Percentiles rank a stretch among this genome's conserved stretches.
These are phyloP conservation scores for Pantherophis guttatus DNA, from an alignment of 2,113 vertebrate species.

Conservation along the genomic window DNA sequence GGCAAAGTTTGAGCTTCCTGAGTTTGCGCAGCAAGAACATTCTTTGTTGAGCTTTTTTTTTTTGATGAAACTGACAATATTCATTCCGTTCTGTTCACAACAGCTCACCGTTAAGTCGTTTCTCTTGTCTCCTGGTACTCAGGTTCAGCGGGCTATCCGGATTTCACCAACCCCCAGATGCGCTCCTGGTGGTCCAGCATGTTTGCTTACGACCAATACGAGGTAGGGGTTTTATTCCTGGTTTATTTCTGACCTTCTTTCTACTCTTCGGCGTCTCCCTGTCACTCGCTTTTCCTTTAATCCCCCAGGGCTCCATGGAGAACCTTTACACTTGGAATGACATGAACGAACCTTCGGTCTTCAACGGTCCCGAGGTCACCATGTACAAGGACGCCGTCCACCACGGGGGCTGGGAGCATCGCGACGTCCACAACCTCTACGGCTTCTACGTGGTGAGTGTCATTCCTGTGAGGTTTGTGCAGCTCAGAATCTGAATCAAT, in stretches of 20 bases:
- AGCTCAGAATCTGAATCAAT: too few relatives aligned
- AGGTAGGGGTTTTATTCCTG: constrained; percentile 64
- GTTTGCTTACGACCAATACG: constrained; percentile 86
- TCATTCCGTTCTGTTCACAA: too few relatives aligned
- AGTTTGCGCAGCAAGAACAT: too few relatives aligned
- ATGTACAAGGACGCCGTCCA: constrained; percentile 89
- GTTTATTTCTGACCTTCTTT: accelerated
- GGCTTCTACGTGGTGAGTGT: constrained; percentile 85
- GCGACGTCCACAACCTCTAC: constrained; percentile 88
- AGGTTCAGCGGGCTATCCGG: constrained; percentile 87
- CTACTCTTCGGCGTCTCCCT: too few relatives aligned
- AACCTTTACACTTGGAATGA: constrained; percentile 89
- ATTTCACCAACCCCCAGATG: constrained; percentile 83
- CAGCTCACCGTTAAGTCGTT: background rate
- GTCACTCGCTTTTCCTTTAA: background rate
- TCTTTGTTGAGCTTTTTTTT: too few relatives aligned
- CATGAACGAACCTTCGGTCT: constrained; percentile 92
- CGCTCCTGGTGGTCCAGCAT: constrained; percentile 86
- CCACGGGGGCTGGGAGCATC: constrained; percentile 82
- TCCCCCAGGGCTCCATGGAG: constrained; percentile 78
- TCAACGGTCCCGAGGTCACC: constrained; percentile 90
- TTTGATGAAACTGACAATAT: too few relatives aligned
- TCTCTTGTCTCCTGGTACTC: background rate
- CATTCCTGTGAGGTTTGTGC: too few relatives aligned
- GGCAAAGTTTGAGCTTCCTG: too few relatives aligned